Base-by-base conservation (phyloP, 2,113 vertebrate species). In the Carassius auratus region DNA sequence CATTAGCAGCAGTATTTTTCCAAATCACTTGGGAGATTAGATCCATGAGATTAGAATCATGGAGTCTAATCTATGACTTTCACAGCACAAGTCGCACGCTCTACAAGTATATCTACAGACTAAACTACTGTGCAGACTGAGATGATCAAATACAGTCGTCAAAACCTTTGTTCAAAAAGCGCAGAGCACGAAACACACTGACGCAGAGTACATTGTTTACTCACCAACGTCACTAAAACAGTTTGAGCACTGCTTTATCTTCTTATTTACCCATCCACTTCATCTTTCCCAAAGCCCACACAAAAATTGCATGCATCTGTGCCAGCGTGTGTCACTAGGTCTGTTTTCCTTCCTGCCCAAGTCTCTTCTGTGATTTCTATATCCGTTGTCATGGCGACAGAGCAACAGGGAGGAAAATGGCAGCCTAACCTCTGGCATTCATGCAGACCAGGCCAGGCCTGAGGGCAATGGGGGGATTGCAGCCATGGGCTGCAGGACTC, bases 321-420 rank as follows among this genome's bases (percentile, higher is more conserved):
- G 62, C 79, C 79, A 68, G 80, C 48, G n/a, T 64, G 91, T 90
- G 91, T 98, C 96, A 96, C 96, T 95, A 92, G 93, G 96, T 96
- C 96, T 90, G 96, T 96, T 96, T 96, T 96, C 96, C 95, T 95
- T 93, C 86, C 74, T 64, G 82, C 73, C 73, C 96, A 95, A 97
- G 95, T 97, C 97, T 96, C 95, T 96, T 83, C 96, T 97, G 96
- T 98, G 97, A 99, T 98, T 99, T 98, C 98, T 99, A 97, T 98
- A 98, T 99, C 97, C 95, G 98, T 99, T 96, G 97, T 97, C 97
- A 99, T 99, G 97, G 97, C 92, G 96, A 99, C 92, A 93, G 88
- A 95, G 96, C 93, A 92, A 96, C 95, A 94, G 95, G 95, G 94
- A 95, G 95, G 95, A 95, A 97, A 97, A 97, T 95, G 96, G 95